Base-by-base conservation (phyloP, 2,113 vertebrate genomes). In the Grammomys dolichurus region DNA sequence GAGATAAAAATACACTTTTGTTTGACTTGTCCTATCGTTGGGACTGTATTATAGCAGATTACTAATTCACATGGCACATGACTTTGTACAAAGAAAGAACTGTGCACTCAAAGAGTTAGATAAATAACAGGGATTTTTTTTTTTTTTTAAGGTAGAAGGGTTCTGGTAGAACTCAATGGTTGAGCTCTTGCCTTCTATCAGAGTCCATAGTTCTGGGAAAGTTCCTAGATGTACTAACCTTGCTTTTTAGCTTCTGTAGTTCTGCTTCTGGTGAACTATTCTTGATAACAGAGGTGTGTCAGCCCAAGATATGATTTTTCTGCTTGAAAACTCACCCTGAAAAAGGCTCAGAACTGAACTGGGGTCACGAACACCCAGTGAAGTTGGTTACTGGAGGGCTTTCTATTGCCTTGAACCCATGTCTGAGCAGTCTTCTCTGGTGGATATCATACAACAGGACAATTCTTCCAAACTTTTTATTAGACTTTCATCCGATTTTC, bases 391-490 rank as follows among this genome's bases (percentile, higher is more conserved):
- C 54, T 24, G 80, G 56, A 7, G 13, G 54, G 13, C 22, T 77
- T 82, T 13, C 36, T 82, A 14, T 60, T 60, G 12, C 56, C 56
- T 58, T 82, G 54, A 82, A n/a, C 19, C 33, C 51, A n/a, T 12
- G 51, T 11, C 51, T 80, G 51, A 36, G 33, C 33, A 56, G 51
- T 82, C 78, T 58, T 82, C 80, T 40, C 56, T 26, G 36, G 22
- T 40, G 80, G 11, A 24, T 26, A 40, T 4, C 20, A 1, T 22
- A 24, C 12, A 4, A 82, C 54, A 82, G 65, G 87, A 85, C 31
- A 89, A 72, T 56, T 91, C 36, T 94, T 90, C 19, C 60, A 67
- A 94, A 92, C 75, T 22, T 33, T 86, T 77, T 67, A 77, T 48
- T 69, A 84, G 31, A n/a, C 73, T 77, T 92, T 85, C 0, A 54